Conservation (phyloP, 2,888 invertebrate genomes). For the Drosophila koepferae region DNA sequence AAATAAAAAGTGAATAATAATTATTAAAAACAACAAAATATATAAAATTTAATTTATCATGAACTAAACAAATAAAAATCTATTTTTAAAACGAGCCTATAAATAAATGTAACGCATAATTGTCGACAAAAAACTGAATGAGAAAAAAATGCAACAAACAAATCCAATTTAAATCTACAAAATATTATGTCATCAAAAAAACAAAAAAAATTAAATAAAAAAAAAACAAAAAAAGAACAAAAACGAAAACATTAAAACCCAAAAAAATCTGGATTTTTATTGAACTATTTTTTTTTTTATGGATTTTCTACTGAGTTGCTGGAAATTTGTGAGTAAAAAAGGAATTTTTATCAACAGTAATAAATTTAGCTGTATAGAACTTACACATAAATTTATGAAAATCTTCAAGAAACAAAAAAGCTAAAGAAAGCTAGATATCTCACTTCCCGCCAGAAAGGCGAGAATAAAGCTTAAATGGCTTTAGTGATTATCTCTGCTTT, state of each 20-base stretch:
- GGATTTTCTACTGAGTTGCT: not conserved
- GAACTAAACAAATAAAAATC: constrained; percentile 48
- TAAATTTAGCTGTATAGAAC: too few relatives aligned
- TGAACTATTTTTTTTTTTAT: not conserved
- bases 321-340: not conserved
- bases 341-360: too few relatives aligned
- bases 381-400: too few relatives aligned
- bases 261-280: constrained; percentile 17
- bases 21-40: constrained; percentile 25
- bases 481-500: too few relatives aligned
- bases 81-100: constrained; percentile 76
- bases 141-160: constrained; percentile 38
- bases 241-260: constrained; percentile 64
- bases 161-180: constrained; percentile 54
- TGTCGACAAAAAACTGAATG: constrained; percentile 52
- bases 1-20: constrained; percentile 8
- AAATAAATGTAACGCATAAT: constrained; percentile 69
- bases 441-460: too few relatives aligned
- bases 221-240: constrained; percentile 37
- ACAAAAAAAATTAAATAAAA: constrained; percentile 41
- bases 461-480: too few relatives aligned
- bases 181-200: constrained; percentile 65
- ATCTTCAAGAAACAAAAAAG: too few relatives aligned
- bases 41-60: constrained; percentile 68
- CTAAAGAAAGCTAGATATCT: too few relatives aligned